phyloP scores from a whole-genome alignment of 2,113 vertebrate genomes.

The Mormyrus lacerda region DNA sequence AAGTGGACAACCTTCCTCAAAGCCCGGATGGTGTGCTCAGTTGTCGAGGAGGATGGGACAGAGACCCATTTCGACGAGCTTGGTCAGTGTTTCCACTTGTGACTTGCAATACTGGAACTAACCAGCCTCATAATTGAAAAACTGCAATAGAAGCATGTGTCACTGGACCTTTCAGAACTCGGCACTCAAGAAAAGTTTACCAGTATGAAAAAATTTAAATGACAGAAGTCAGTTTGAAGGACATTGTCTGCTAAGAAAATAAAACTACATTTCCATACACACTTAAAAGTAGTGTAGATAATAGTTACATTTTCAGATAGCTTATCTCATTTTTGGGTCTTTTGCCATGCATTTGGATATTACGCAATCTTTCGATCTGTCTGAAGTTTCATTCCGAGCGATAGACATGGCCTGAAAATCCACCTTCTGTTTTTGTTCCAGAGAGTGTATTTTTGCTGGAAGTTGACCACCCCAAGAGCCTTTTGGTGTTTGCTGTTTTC shows the following conservation, averaged over 20 bases:
- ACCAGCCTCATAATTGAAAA: background rate
- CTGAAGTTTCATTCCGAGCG: background rate
- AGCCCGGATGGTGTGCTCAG: conserved; percentile 89
- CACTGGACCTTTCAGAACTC: background rate
- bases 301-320: background rate
- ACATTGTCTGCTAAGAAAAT: background rate
- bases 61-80: conserved; percentile 95
- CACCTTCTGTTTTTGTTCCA: conserved; percentile 50
- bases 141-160: background rate
- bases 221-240: background rate
- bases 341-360: background rate
- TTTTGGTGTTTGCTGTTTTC: conserved; percentile 88
- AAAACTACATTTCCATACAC: background rate
- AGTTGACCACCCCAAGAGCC: conserved; percentile 82
- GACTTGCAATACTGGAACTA: background rate
- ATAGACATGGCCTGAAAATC: background rate
- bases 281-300: background rate
- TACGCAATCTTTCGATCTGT: background rate
- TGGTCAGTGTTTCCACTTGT: conserved; percentile 54
- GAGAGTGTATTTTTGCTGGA: conserved; percentile 95
- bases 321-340: background rate
- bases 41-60: conserved; percentile 87
- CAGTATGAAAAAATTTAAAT: background rate
- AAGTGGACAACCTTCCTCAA: conserved; percentile 98
- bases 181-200: background rate